Base-by-base conservation (phyloP, 2,113 vertebrate genomes). In the Vidua macroura region DNA sequence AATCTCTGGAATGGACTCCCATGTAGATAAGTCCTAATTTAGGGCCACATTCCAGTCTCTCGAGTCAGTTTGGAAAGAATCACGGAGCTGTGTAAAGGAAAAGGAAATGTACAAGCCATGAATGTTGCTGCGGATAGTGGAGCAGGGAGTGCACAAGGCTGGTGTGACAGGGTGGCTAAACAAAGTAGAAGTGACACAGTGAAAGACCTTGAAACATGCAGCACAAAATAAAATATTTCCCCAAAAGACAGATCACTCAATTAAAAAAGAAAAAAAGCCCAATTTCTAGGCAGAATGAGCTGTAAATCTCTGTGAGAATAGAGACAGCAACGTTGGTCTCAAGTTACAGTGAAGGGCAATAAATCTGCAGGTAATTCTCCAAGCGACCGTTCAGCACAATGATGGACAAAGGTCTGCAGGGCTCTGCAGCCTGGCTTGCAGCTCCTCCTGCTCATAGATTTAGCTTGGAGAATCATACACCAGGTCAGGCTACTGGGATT, bases 241-340 rank as follows among this genome's bases (percentile, higher is more conserved):
- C 68, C 90, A n/a, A 88, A 88, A 96, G 94, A 92, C 72, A 95
- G 82, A 95, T 95, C 55, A 56, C 72, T 94, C 94, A 83, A 91
- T 93, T 95, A 93, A 86, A 94, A 91, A 77, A 78, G 53, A 72
- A 82, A 77, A 74, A 93, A 87, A 63, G n/a, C 33, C 31, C 31
- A 5, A 48, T 88, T 95, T 92, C 91, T 84, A 60, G 69, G 69
- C 53, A 82, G 95, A 88, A 90, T 17, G 46, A 88, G 77, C 56
- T 90, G 92, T 94, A 96, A 94, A 96, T 96, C 93, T 95, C 49
- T 43, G 35, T 15, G 44, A 81, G 90, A 95, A 96, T 48, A 92
- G 87, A 93, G 92, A 93, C 68, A 75, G 72, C 28, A 72, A 58
- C 0, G 3, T 21, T 86, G 53, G 30, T 73, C 89, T 90, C 76